Conservation (phyloP, 2,888 invertebrate genomes). For the Muscina levida region DNA sequence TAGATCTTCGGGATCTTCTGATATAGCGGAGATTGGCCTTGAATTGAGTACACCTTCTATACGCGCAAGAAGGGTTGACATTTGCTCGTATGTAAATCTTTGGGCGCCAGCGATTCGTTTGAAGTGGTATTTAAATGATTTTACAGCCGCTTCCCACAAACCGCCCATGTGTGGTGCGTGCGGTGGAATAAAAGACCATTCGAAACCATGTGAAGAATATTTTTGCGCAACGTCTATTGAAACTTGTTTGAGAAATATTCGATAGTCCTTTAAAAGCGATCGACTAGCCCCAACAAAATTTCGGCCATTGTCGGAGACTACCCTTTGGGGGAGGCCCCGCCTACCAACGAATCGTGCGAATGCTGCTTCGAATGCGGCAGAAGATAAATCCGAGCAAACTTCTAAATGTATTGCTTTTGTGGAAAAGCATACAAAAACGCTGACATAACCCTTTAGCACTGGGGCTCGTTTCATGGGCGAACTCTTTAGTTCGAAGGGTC, state of each 20-base stretch:
- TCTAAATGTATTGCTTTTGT: constrained; percentile 31
- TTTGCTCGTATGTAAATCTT: background rate
- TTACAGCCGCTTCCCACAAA: constrained; percentile 30
- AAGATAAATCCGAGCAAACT: background rate
- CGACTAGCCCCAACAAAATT: no score
- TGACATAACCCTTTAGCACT: constrained; percentile 20
- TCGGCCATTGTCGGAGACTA: background rate
- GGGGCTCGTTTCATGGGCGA: background rate
- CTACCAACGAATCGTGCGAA: constrained; percentile 1
- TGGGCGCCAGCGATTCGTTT: background rate
- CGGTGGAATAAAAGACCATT: constrained; percentile 37
- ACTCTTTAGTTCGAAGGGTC: background rate
- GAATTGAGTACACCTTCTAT: constrained; percentile 29
- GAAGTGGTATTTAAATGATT: constrained; percentile 30
- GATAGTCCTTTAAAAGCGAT: background rate
- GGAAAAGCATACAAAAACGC: constrained; percentile 22
- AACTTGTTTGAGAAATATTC: background rate
- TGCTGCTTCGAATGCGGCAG: constrained; percentile 18
- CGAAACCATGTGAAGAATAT: constrained; percentile 15
- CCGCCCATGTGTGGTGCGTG: constrained; percentile 42
- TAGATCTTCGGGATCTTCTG: constrained; percentile 45
- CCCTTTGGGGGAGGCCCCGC: background rate
- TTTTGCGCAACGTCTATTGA: background rate
- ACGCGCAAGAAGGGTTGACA: background rate
- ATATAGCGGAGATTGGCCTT: constrained; percentile 31